Base-by-base conservation (phyloP, 1,140 invertebrate genomes). In the Apis laboriosa region DNA sequence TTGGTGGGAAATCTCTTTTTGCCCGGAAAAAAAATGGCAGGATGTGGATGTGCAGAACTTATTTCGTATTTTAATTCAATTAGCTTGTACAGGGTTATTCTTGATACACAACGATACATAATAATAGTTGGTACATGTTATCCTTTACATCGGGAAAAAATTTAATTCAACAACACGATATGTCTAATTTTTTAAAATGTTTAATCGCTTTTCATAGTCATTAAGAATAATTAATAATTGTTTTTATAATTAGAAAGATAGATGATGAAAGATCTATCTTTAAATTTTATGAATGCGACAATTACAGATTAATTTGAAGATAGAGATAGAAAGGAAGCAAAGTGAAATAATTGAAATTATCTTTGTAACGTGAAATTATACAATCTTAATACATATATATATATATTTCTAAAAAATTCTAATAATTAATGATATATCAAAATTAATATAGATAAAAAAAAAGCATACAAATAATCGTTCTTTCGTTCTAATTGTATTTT, bases 41-140 rank as follows among this genome's bases (percentile, higher is more conserved):
- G 63, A 64, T 64, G 63, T 64, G 63, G 34, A 43, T 43, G 34
- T 5, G 28, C 28, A 19, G 24, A 24, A 13, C 34, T 7, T 43
- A 43, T 34, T 64, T 64, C 24, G 28, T 34, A 64, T 64, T 64
- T 64, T 64, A 64, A 64, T 64, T 64, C 63, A 64, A 64, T 64
- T 64, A 64, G 9, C 63, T 64, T 64, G 9, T 34, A 17, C 17
- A 15, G 15, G 11, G 15, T 19, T 19, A 15, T 4, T 64, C 28
- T 64, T 34, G 63, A 64, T 64, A 64, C 15, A 7, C 19, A 64
- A 64, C 15, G 63, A 64, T 64, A 64, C 63, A 34, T 64, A 64
- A 64, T 64, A 34, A 64, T 34, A 11, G 15, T 64, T 64, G 28
- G 19, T 64, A 19, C 63, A 11, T 9, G 63, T 64, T 64, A 64